phyloP scores from a whole-genome alignment of 2,888 invertebrate species.

The Pycnomerus fuliginosus region DNA sequence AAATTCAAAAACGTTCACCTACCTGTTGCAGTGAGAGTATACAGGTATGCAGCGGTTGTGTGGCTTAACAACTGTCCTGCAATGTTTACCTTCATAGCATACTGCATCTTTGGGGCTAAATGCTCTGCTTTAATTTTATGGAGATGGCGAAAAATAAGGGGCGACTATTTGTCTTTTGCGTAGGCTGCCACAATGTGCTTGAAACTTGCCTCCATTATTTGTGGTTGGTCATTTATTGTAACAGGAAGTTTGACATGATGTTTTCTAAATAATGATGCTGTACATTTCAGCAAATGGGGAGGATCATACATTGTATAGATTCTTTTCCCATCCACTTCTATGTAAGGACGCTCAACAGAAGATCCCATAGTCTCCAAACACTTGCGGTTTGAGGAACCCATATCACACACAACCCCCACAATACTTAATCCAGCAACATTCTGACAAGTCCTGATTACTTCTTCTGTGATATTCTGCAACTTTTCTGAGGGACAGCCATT shows the following conservation, averaged over 20 bases:
- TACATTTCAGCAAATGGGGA: slow-evolving; percentile 12
- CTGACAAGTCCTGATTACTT: slow-evolving; percentile 18
- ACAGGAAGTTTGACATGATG: slow-evolving; percentile 4
- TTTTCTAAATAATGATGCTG: slow-evolving; percentile 9
- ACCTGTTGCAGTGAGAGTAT: too few relatives aligned
- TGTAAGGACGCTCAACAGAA: not conserved
- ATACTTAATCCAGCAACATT: slow-evolving; percentile 14
- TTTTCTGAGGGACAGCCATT: too few relatives aligned
- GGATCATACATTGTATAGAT: slow-evolving; percentile 13
- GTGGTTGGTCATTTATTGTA: not conserved
- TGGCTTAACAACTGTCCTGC: slow-evolving; percentile 29
- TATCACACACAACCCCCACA: slow-evolving; percentile 26
- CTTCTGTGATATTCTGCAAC: slow-evolving; percentile 10
- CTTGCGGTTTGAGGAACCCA: slow-evolving; percentile 26
- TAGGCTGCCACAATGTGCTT: slow-evolving; percentile 12
- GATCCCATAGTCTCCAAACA: slow-evolving; percentile 10
- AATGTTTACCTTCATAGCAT: slow-evolving; percentile 31
- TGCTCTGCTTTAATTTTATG: slow-evolving; percentile 24
- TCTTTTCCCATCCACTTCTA: slow-evolving; percentile 1
- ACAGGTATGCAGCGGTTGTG: too few relatives aligned
- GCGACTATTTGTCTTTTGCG: slow-evolving; percentile 13
- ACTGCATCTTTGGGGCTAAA: slow-evolving; percentile 25
- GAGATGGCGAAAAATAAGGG: slow-evolving; percentile 18
- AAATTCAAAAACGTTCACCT: too few relatives aligned
- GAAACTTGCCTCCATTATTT: slow-evolving; percentile 13